Conservation (phyloP, 2,113 vertebrate species). For the Uria lomvia region DNA sequence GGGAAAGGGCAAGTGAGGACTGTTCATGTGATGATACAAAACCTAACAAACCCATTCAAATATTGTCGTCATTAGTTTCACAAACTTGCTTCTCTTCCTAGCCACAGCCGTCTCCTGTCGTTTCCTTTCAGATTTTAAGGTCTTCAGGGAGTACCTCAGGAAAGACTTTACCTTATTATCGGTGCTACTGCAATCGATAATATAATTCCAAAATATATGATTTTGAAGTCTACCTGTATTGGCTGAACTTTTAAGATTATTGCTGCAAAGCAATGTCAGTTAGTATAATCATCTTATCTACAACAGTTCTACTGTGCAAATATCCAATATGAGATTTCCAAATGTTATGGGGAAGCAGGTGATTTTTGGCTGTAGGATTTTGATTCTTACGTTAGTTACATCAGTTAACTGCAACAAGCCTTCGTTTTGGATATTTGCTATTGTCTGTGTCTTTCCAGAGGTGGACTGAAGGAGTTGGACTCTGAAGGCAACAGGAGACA, state of each 20-base stretch:
- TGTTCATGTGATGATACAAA: not conserved
- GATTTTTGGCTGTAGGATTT: not conserved
- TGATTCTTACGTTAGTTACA: not conserved
- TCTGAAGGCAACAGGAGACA: not conserved
- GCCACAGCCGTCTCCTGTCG: not conserved
- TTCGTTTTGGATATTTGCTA: not conserved
- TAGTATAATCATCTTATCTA: not conserved
- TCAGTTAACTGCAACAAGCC: not conserved
- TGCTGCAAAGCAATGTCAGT: not conserved
- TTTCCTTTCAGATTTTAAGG: not conserved
- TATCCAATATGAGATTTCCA: not conserved
- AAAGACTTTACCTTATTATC: not conserved
- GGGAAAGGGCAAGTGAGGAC: not conserved
- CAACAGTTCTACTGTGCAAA: not conserved
- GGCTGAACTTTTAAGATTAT: not conserved
- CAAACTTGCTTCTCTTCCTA: not conserved
- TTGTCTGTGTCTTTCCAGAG: not conserved
- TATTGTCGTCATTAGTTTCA: not conserved
- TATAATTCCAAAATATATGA: not conserved
- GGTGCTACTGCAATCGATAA: not conserved
- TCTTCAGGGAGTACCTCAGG: not conserved
- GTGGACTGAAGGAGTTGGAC: not conserved
- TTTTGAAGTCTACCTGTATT: not conserved
- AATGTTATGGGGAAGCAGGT: not conserved
- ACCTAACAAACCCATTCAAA: not conserved